These are phyloP conservation scores for Coregonus sp. DNA, from an alignment of 2,797 vertebrate species.

Conservation along the genomic window DNA sequence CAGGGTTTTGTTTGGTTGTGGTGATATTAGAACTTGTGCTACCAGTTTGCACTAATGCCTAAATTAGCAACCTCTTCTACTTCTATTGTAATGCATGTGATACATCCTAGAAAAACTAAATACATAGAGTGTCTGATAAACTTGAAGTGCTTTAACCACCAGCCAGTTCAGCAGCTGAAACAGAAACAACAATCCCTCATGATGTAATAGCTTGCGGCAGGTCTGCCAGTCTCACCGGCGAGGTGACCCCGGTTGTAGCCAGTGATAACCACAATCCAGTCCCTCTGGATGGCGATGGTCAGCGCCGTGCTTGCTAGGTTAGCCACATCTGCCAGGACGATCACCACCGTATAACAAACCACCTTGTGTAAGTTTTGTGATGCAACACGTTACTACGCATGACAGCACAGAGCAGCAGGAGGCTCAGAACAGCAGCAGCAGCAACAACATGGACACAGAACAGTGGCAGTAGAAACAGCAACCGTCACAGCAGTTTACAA, in stretches of 20 bases:
- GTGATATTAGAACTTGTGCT: not conserved
- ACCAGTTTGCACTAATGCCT: not conserved
- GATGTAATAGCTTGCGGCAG: not conserved
- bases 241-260: constrained; percentile 76
- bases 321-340: constrained; percentile 77
- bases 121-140: not conserved
- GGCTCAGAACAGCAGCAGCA: constrained; percentile 61
- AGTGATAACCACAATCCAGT: constrained; percentile 77
- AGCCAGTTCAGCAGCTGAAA: not conserved
- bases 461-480: constrained; percentile 43
- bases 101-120: not conserved
- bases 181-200: not conserved
- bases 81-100: not conserved
- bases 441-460: constrained; percentile 56
- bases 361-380: constrained; percentile 77
- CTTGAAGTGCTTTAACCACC: not conserved
- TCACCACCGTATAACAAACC: constrained; percentile 80
- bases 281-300: constrained; percentile 79
- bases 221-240: constrained; percentile 63
- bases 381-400: constrained; percentile 80
- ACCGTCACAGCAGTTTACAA: constrained; percentile 38
- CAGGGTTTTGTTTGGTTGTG: constrained; percentile 38
- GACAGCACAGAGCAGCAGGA: constrained; percentile 70
- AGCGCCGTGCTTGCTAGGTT: constrained; percentile 78
- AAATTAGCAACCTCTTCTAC: not conserved